Percentiles rank a stretch among this genome's conserved stretches.
phyloP scores from a whole-genome alignment of 1,140 invertebrate species.

The Nomia melanderi region DNA sequence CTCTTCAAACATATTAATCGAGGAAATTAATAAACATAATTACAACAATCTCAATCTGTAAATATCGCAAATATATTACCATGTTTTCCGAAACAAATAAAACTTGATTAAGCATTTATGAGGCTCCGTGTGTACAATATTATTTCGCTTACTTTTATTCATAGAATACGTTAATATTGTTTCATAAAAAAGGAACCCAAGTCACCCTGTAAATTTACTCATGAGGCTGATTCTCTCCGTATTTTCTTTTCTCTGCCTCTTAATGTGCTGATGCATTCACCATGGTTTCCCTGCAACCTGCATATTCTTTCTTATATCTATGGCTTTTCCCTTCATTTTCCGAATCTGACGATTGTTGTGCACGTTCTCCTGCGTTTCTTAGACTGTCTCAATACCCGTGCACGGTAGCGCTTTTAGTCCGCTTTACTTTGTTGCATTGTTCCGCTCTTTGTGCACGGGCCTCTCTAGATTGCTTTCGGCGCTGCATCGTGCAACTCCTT shows the following conservation, averaged over 20 bases:
- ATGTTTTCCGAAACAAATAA: too few species aligned
- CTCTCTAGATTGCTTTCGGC: conserved; percentile 40
- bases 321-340: conserved; percentile 17
- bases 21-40: too few species aligned
- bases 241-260: neutral
- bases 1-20: too few species aligned
- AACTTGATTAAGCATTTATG: too few species aligned
- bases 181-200: too few species aligned
- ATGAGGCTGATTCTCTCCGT: too few species aligned
- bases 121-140: too few species aligned
- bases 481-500: neutral
- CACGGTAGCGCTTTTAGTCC: neutral
- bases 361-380: neutral
- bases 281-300: neutral
- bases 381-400: conserved; percentile 10
- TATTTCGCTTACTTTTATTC: too few species aligned
- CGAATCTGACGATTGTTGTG: conserved; percentile 30
- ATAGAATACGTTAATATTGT: too few species aligned
- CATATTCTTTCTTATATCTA: neutral
- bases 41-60: too few species aligned
- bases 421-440: conserved; percentile 45
- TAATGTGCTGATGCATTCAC: neutral
- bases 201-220: too few species aligned
- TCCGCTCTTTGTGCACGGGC: conserved; percentile 30
- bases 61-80: too few species aligned